A percentile compares a stretch with the other conserved stretches of the same genome.
Evolutionary conservation across 2,797 vertebrate genomes (phyloP).

Genomic region (Sternotherus odoratus): DNA sequence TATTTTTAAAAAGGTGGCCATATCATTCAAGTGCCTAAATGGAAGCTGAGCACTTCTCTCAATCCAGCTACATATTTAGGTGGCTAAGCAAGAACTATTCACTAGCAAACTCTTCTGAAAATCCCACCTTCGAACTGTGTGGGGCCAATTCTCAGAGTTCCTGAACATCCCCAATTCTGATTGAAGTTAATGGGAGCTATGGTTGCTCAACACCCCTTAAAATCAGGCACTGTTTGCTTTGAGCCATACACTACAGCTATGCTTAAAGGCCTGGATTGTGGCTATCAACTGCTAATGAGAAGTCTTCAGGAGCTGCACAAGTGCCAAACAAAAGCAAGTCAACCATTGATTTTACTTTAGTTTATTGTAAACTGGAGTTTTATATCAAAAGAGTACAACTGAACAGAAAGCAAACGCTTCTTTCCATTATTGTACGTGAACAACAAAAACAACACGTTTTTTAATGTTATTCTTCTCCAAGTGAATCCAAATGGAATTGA

Average conservation of each 20-base stretch:
- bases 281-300: background rate
- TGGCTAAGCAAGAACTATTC: background rate
- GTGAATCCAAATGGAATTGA: background rate
- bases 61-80: background rate
- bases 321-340: background rate
- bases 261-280: fast-evolving
- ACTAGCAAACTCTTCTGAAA: background rate
- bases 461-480: background rate
- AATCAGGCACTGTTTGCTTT: background rate
- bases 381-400: background rate
- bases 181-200: background rate
- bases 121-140: background rate
- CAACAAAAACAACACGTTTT: background rate
- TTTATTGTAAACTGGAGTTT: background rate
- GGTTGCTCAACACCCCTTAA: background rate
- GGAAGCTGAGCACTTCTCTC: background rate
- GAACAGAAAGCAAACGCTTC: background rate
- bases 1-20: background rate
- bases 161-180: background rate
- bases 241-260: background rate
- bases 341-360: background rate
- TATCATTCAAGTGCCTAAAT: background rate
- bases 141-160: background rate
- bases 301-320: background rate
- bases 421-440: background rate